A percentile compares a stretch with the other conserved stretches of the same genome.
Conservation (phyloP, 1,140 invertebrate genomes). For the Trichonephila inaurata region DNA sequence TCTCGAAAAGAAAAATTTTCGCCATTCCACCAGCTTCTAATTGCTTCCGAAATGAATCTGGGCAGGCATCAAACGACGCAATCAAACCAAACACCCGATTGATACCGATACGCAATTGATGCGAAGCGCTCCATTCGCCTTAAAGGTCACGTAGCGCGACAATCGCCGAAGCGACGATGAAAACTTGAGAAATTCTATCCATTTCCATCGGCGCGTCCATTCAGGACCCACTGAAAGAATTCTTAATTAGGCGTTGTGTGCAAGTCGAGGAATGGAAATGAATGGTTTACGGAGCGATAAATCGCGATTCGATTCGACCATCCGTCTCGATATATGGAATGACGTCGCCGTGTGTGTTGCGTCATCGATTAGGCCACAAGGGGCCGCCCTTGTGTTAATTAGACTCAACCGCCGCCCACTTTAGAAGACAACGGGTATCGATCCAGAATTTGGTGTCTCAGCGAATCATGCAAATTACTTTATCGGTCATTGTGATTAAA, state of each 20-base stretch:
- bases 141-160: slow-evolving; percentile 20
- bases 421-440: slow-evolving; percentile 72
- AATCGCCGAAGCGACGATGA: background rate
- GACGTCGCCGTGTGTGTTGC: slow-evolving; percentile 51
- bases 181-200: slow-evolving; percentile 38
- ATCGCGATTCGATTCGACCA: slow-evolving; percentile 48
- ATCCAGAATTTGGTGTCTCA: slow-evolving; percentile 68
- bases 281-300: slow-evolving; percentile 48
- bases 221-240: slow-evolving; percentile 31
- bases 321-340: slow-evolving; percentile 59
- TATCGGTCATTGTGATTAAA: slow-evolving; percentile 73
- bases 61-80: background rate
- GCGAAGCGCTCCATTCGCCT: background rate
- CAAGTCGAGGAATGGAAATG: slow-evolving; percentile 38
- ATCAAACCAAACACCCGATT: slow-evolving; percentile 14
- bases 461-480: slow-evolving; percentile 75
- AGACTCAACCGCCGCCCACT: slow-evolving; percentile 67
- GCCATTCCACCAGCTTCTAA: background rate
- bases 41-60: background rate
- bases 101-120: slow-evolving; percentile 15
- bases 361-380: slow-evolving; percentile 64
- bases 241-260: slow-evolving; percentile 59
- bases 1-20: too few species aligned
- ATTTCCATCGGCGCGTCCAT: slow-evolving; percentile 42
- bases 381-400: slow-evolving; percentile 64